Conservation (phyloP, 1,140 invertebrate species). For the Anastrepha ludens region DNA sequence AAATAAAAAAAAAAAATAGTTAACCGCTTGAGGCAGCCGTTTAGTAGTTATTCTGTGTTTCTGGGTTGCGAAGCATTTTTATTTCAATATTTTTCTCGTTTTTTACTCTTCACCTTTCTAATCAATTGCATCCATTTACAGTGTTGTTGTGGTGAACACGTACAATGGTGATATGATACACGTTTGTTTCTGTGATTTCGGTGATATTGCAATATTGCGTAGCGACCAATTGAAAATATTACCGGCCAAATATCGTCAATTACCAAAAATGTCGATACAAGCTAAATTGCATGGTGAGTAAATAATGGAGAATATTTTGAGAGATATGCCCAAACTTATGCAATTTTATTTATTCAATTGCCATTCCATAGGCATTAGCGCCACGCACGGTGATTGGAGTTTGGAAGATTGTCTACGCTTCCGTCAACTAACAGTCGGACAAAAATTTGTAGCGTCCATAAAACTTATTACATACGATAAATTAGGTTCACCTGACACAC, state of each 20-base stretch:
- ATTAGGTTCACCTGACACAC: conserved; percentile 30
- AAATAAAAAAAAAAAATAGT: too few species aligned
- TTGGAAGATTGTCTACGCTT: conserved; percentile 70
- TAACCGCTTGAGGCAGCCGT: too few species aligned
- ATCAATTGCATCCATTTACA: conserved; percentile 21
- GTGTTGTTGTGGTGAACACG: conserved; percentile 68
- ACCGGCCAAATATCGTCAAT: conserved; percentile 62
- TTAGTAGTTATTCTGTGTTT: conserved; percentile 6
- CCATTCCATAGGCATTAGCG: conserved; percentile 62
- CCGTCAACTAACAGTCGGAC: conserved; percentile 66
- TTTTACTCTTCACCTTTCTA: too few species aligned
- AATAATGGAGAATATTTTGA: background rate
- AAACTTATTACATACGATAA: conserved; percentile 57
- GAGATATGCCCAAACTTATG: background rate
- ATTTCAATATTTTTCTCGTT: too few species aligned
- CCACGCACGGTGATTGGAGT: conserved; percentile 63
- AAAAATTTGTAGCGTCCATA: conserved; percentile 68
- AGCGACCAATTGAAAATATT: conserved; percentile 66
- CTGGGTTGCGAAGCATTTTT: too few species aligned
- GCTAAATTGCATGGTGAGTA: conserved; percentile 68
- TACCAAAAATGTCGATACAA: conserved; percentile 69
- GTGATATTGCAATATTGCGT: conserved; percentile 66
- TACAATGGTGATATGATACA: conserved; percentile 68
- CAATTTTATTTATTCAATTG: conserved; percentile 21
- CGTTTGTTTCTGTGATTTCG: conserved; percentile 68